Evolutionary conservation across 2,113 vertebrate species (phyloP).

Genomic region (Baryphthengus martii): DNA sequence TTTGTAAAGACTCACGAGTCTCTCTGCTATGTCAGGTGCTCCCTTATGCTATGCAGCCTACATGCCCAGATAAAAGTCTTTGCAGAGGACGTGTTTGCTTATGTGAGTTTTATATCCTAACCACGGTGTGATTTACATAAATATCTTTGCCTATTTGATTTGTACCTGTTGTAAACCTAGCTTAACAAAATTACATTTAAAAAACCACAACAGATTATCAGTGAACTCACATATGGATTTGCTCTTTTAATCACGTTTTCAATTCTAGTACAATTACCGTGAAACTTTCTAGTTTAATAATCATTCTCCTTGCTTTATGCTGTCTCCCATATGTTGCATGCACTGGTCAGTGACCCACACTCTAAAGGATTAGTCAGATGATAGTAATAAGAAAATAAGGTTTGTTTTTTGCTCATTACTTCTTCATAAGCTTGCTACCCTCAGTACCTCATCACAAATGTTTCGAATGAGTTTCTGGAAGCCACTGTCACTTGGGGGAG

Average conservation of each 20-base stretch:
- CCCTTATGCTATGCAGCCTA: not conserved
- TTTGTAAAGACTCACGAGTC: not conserved
- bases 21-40: not conserved
- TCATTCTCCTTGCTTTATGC: not conserved
- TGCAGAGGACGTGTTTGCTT: not conserved
- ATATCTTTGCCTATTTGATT: not conserved
- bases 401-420: slow-evolving; percentile 25
- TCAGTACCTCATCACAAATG: not conserved
- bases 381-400: not conserved
- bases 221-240: not conserved
- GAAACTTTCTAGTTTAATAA: not conserved
- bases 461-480: not conserved
- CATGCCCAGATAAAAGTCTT: not conserved
- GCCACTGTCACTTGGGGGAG: not conserved
- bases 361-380: slow-evolving; percentile 9
- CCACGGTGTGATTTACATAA: not conserved
- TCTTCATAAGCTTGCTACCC: not conserved
- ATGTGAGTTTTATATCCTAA: not conserved
- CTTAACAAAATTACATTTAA: not conserved
- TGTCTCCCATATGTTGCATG: not conserved
- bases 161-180: not conserved
- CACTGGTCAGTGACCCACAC: slow-evolving; percentile 1
- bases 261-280: not conserved
- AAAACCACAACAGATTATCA: not conserved
- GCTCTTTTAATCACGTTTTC: not conserved